Percentiles rank a stretch among this genome's conserved stretches.
Conservation (phyloP, 2,113 vertebrate species). For the Dendropsophus ebraccatus region DNA sequence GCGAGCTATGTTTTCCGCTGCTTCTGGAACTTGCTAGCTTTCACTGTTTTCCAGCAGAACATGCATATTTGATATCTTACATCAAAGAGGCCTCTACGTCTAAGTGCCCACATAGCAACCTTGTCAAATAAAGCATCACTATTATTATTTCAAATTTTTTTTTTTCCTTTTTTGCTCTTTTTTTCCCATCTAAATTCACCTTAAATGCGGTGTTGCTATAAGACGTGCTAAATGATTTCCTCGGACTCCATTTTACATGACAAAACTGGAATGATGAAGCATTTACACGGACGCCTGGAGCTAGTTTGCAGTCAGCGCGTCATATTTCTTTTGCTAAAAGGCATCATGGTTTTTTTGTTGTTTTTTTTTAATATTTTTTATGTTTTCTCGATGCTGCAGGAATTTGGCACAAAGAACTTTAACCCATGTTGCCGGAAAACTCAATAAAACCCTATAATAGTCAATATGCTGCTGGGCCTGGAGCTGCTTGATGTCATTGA, state of each 20-base stretch:
- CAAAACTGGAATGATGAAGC: neutral
- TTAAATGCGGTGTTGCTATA: neutral
- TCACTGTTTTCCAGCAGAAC: constrained; percentile 36
- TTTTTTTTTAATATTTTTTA: no score
- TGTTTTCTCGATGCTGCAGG: neutral
- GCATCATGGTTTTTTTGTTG: neutral
- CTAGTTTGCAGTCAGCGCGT: neutral
- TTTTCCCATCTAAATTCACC: neutral
- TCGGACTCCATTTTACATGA: neutral
- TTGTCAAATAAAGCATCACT: neutral
- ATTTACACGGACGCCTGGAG: neutral
- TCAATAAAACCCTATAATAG: neutral
- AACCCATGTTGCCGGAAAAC: neutral
- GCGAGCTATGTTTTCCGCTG: constrained; percentile 45
- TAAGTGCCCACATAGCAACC: constrained; percentile 16
- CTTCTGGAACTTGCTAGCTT: constrained; percentile 40
- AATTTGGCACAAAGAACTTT: neutral
- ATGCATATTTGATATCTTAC: constrained; percentile 54
- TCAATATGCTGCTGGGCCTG: neutral
- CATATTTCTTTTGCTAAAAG: constrained; percentile 30
- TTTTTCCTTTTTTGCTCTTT: neutral
- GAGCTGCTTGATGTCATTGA: neutral
- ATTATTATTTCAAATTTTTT: neutral
- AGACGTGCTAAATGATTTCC: no score
- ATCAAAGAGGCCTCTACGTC: constrained; percentile 40